Base-by-base conservation (phyloP, 2,888 invertebrate species). In the Andrena trimmerana region DNA sequence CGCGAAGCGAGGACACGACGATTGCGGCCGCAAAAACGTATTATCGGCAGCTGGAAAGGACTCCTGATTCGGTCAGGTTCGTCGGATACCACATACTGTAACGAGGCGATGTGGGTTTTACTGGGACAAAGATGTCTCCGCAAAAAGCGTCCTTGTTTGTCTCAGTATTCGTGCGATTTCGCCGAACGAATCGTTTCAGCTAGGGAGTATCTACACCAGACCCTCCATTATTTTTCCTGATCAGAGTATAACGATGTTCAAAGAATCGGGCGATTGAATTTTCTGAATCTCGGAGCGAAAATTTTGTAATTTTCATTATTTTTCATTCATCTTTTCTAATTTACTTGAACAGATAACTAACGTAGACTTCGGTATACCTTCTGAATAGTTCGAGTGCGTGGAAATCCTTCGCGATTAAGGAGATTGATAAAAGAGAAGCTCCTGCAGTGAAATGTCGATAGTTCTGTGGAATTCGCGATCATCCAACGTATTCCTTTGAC, bases 31-130 rank as follows among this genome's bases (percentile, higher is more conserved):
- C 77, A 81, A 83, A 83, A 83, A 81, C 81, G 77, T 31, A 67
- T 52, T 68, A 74, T 74, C 72, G 75, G 71, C 78, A 78, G 65
- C 65, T 63, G 71, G 8, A 42, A 63, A 27, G 57, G 66, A 59
- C 65, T 65, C 62, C 36, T 20, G 70, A 70, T 66, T 60, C 70
- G 57, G 70, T 71, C 72, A 67, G 70, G 60, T 84, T 82, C 79
- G 83, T 82, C 79, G 70, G 65, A 73, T 70, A 60, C 63, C 50
- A 72, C 59, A 54, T 69, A 67, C 66, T 48, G 72, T 79, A 80
- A 85, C 83, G 85, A 83, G 77, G 54, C 66, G 54, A 67, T 33
- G 52, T 66, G n/a, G 81, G 77, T 84, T 86, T 86, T 80, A 79
- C 67, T 27, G 36, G 4, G 20, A 63, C 48, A 59, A 24, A 27